Conservation (phyloP, 2,113 vertebrate genomes). For the Nettapus auritus region DNA sequence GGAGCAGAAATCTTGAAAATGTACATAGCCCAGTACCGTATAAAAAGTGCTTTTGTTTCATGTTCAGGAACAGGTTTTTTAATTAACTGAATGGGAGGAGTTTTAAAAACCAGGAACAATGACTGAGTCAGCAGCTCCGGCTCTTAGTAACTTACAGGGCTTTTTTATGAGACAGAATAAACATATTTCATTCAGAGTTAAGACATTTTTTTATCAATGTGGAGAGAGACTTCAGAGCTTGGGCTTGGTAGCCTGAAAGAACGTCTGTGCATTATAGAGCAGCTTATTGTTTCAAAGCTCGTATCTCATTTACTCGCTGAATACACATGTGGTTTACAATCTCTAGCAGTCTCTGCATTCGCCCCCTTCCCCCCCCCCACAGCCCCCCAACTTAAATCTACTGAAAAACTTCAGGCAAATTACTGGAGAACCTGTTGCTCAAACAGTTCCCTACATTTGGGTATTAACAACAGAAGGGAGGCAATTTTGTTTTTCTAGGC, state of each 20-base stretch:
- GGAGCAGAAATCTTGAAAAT: slow-evolving; percentile 54
- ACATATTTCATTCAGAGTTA: slow-evolving; percentile 30
- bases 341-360: neutral
- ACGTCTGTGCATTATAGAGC: neutral
- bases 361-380: neutral
- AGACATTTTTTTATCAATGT: slow-evolving; percentile 46
- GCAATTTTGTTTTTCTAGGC: neutral
- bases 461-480: neutral
- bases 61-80: slow-evolving; percentile 60
- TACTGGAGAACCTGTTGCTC: neutral
- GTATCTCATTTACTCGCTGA: neutral
- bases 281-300: slow-evolving; percentile 38
- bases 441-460: neutral
- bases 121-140: slow-evolving; percentile 51
- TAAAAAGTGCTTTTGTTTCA: slow-evolving; percentile 68
- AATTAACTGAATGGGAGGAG: slow-evolving; percentile 60
- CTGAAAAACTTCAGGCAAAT: neutral
- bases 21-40: slow-evolving; percentile 37
- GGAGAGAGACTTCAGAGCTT: slow-evolving; percentile 26
- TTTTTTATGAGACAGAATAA: slow-evolving; percentile 24
- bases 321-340: neutral
- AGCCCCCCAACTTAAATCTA: neutral
- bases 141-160: slow-evolving; percentile 44
- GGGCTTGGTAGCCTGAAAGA: slow-evolving; percentile 29
- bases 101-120: slow-evolving; percentile 52